Conservation (phyloP, 2,113 vertebrate species). For the Microtus richardsoni region DNA sequence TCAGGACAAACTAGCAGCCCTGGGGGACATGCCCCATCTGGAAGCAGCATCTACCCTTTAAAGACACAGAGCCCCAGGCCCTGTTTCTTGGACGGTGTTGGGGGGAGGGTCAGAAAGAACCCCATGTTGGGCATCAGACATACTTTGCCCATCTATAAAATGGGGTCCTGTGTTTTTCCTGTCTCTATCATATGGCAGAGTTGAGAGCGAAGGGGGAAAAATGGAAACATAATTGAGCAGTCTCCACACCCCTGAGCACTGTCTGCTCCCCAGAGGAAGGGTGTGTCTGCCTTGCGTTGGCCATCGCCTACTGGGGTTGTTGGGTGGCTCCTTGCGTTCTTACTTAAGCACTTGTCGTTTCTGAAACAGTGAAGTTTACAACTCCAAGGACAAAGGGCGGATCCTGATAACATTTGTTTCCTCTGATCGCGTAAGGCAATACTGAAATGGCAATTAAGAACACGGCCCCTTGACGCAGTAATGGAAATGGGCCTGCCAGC, state of each 20-base stretch:
- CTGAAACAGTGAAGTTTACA: rapidly evolving
- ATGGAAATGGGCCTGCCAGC: background rate
- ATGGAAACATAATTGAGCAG: rapidly evolving
- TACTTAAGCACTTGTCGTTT: background rate
- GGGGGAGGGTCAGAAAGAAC: rapidly evolving
- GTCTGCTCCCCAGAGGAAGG: background rate
- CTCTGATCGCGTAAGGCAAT: rapidly evolving
- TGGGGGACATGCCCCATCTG: background rate
- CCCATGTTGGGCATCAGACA: background rate
- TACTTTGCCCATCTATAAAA: background rate
- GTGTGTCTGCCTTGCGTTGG: rapidly evolving
- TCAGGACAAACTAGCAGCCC: background rate
- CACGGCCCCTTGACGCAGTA: background rate
- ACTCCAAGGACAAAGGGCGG: background rate
- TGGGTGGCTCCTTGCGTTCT: background rate
- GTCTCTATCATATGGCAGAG: background rate
- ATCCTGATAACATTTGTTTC: rapidly evolving
- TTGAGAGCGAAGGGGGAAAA: background rate
- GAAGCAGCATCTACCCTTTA: background rate
- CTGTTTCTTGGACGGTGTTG: background rate
- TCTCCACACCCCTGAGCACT: background rate
- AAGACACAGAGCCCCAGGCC: background rate
- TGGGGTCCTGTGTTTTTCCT: background rate
- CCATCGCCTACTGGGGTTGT: background rate
- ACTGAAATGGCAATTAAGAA: background rate